Conservation (phyloP, 2,113 vertebrate species). For the Gallinago undulata region DNA sequence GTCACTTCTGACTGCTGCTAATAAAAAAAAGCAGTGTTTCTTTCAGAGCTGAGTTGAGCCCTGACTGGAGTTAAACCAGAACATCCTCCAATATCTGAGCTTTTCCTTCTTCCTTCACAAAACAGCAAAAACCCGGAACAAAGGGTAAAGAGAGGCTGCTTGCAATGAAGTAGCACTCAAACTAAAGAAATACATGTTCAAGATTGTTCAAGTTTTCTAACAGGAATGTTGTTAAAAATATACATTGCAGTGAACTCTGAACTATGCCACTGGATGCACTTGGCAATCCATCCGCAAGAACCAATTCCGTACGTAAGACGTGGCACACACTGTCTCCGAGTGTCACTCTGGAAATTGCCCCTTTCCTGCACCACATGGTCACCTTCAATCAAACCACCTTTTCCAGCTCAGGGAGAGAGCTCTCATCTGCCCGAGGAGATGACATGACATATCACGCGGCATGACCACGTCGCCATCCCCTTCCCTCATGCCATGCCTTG, state of each 20-base stretch:
- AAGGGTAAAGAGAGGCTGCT: not conserved
- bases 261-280: not conserved
- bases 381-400: not conserved
- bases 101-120: slow-evolving; percentile 30
- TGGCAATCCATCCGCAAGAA: not conserved
- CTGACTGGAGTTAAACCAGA: not conserved
- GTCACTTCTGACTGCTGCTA: not conserved
- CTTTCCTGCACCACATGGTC: not conserved
- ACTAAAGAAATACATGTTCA: slow-evolving; percentile 56
- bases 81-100: not conserved
- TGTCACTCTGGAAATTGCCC: not conserved
- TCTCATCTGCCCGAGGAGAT: not conserved
- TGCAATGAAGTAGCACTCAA: slow-evolving; percentile 53
- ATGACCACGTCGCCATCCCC: not conserved
- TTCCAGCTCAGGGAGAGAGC: not conserved
- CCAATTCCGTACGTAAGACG: not conserved
- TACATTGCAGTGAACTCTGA: not conserved
- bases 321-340: not conserved
- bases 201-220: slow-evolving; percentile 63
- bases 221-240: slow-evolving; percentile 77
- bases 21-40: not conserved
- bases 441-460: not conserved
- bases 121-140: not conserved
- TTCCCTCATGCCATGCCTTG: not conserved
- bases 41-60: not conserved